Conservation (phyloP, 2,113 vertebrate genomes). For the Grammatotria lemairii region DNA sequence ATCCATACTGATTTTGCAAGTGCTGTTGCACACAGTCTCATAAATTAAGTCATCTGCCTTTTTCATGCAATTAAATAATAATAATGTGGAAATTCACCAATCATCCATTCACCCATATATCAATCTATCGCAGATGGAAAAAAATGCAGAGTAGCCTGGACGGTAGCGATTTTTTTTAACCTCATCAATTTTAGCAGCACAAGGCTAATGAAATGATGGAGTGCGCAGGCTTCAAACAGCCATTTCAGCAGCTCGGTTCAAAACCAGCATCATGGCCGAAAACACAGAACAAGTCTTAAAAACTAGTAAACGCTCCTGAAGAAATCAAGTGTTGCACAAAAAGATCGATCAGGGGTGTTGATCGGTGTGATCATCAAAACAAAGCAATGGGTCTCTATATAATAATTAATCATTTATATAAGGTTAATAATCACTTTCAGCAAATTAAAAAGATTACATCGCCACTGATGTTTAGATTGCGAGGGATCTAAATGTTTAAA, state of each 20-base stretch:
- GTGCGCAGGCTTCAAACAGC: not conserved
- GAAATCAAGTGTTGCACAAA: not conserved
- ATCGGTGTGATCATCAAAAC: not conserved
- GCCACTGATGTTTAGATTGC: not conserved
- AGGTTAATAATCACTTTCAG: not conserved
- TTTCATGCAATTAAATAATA: not conserved
- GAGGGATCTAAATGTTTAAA: not conserved
- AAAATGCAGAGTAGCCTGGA: not conserved
- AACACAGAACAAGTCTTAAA: not conserved
- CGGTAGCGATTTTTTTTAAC: not conserved
- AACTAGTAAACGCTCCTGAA: not conserved
- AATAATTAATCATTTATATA: not conserved
- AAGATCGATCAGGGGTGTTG: not conserved
- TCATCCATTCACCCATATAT: not conserved
- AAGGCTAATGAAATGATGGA: not conserved
- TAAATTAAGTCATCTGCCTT: not conserved
- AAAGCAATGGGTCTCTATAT: not conserved
- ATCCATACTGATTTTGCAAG: not conserved
- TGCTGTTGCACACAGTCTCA: not conserved
- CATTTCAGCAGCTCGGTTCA: not conserved
- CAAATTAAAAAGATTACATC: not conserved
- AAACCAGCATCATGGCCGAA: not conserved
- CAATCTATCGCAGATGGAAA: not conserved
- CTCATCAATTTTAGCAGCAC: not conserved
- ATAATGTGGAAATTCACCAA: not conserved